These are phyloP conservation scores for Eupithecia dodoneata DNA, from an alignment of 2,888 invertebrate species.

Conservation along the genomic window DNA sequence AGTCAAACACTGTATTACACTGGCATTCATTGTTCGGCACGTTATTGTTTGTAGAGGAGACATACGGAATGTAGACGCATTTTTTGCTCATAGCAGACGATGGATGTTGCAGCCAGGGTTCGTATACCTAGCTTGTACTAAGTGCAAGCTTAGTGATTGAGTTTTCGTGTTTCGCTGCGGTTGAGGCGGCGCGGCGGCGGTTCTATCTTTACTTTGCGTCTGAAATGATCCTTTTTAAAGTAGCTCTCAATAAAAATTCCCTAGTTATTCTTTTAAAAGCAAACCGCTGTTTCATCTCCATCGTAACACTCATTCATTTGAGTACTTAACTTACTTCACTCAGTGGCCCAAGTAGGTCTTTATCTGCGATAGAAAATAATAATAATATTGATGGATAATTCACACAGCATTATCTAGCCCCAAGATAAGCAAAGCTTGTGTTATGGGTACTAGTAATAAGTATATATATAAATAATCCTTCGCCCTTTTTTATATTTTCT, in stretches of 20 bases:
- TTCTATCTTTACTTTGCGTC: not conserved
- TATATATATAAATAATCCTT: no score
- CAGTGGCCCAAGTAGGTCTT: not conserved
- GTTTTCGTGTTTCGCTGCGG: constrained; percentile 11
- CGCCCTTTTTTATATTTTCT: no score
- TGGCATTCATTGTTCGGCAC: constrained; percentile 13
- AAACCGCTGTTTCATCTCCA: not conserved
- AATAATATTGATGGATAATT: no score
- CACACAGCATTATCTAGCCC: no score
- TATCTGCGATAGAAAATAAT: not conserved
- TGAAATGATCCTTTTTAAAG: not conserved
- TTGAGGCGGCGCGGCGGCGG: not conserved
- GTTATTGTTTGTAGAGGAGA: constrained; percentile 11
- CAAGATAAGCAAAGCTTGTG: no score
- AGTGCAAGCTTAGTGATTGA: not conserved
- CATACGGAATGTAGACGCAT: not conserved
- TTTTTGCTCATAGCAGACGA: constrained; percentile 7
- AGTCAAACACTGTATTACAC: constrained; percentile 44
- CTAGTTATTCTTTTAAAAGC: not conserved
- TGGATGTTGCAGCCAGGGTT: not conserved
- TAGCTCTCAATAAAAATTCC: not conserved
- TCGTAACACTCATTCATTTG: not conserved
- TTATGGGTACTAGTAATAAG: no score
- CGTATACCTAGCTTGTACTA: not conserved
- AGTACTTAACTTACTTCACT: not conserved